A percentile compares a stretch with the other conserved stretches of the same genome.
These are phyloP conservation scores for Siniperca knerii DNA, from an alignment of 2,113 vertebrate genomes.

Conservation along the genomic window DNA sequence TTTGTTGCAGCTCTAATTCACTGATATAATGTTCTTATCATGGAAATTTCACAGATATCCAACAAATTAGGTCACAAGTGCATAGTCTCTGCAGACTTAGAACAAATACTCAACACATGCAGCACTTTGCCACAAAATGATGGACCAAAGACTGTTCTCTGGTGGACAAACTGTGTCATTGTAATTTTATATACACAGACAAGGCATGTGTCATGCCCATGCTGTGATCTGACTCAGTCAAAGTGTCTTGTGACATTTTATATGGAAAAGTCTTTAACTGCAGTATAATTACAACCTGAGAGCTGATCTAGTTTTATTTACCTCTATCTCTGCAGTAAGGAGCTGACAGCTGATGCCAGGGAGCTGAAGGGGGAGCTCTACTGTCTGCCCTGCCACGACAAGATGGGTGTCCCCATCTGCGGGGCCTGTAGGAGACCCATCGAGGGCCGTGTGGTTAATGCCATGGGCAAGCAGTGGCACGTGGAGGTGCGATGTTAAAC, in stretches of 20 bases:
- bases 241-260: neutral
- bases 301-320: neutral
- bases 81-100: neutral
- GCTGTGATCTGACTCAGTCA: neutral
- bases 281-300: neutral
- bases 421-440: slow-evolving; percentile 96
- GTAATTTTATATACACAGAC: neutral
- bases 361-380: slow-evolving; percentile 97
- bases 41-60: neutral
- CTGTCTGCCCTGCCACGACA: slow-evolving; percentile 97
- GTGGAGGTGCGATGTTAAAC: slow-evolving; percentile 89
- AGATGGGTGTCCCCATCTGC: slow-evolving; percentile 98
- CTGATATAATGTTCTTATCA: neutral
- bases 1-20: neutral
- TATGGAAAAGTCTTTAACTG: neutral
- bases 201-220: neutral
- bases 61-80: neutral
- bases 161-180: slow-evolving; percentile 39
- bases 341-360: slow-evolving; percentile 95
- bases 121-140: neutral
- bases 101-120: neutral
- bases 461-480: slow-evolving; percentile 99
- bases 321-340: slow-evolving; percentile 86
- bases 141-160: slow-evolving; percentile 20
- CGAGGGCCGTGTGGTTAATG: slow-evolving; percentile 97